A percentile compares a stretch with the other conserved stretches of the same genome.
These are phyloP conservation scores for Cyclophora albipunctata DNA, from an alignment of 2,888 invertebrate genomes.

Conservation along the genomic window DNA sequence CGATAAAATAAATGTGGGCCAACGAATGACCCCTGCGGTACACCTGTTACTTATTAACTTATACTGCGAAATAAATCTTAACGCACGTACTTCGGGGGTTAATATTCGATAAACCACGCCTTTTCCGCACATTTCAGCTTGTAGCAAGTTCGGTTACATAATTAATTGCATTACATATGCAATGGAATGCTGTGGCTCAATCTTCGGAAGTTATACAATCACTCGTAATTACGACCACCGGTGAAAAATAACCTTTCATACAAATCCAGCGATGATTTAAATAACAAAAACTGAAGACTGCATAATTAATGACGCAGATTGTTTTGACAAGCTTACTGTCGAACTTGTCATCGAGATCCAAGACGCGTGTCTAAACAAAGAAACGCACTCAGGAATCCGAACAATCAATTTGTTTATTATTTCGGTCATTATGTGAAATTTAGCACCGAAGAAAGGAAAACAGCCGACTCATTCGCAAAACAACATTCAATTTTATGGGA, in stretches of 20 bases:
- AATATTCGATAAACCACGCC: slow-evolving; percentile 6
- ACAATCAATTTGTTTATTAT: background rate
- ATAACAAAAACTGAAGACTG: slow-evolving; percentile 29
- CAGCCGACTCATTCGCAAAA: slow-evolving; percentile 13
- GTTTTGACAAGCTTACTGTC: too few relatives aligned
- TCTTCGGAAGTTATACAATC: slow-evolving; percentile 19
- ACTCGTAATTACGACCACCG: slow-evolving; percentile 22
- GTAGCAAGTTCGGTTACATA: slow-evolving; percentile 12
- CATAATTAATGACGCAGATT: slow-evolving; percentile 20
- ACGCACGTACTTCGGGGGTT: slow-evolving; percentile 1
- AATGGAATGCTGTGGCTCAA: slow-evolving; percentile 17
- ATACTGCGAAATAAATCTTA: slow-evolving; percentile 7
- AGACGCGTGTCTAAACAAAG: too few relatives aligned
- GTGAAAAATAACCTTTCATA: slow-evolving; percentile 36
- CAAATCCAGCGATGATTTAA: slow-evolving; percentile 34
- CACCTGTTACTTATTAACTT: slow-evolving; percentile 32
- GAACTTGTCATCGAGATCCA: too few relatives aligned
- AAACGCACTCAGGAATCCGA: background rate
- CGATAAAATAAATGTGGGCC: slow-evolving; percentile 44
- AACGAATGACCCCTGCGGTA: slow-evolving; percentile 43
- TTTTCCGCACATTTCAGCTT: background rate
- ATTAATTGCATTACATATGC: slow-evolving; percentile 20
- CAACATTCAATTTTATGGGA: slow-evolving; percentile 7
- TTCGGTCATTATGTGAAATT: background rate
- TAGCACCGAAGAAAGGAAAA: slow-evolving; percentile 5